Evolutionary conservation across 2,888 invertebrate species (phyloP), one percentile per base, ranked within the genome.

Genomic region (Erebia aethiops): DNA sequence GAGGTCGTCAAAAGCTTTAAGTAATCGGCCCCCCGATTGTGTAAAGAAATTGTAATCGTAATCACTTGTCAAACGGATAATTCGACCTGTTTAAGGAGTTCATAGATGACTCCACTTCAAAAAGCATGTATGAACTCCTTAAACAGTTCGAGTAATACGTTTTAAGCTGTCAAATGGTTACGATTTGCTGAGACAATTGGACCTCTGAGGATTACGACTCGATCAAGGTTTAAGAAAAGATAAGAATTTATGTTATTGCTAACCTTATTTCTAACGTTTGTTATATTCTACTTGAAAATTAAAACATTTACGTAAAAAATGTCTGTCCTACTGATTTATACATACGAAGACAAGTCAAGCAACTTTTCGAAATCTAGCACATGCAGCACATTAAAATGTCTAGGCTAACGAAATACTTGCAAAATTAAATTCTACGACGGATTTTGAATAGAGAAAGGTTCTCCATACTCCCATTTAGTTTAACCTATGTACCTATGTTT

Each of bases 151-250:
- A 21, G 1, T 21, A 21, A 21, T 21, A 21, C 21, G 21, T 21
- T 21, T 21, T 56, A n/a, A n/a, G n/a, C n/a, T n/a, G n/a, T n/a
- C n/a, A n/a, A n/a, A n/a, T n/a, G n/a, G n/a, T n/a, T n/a, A n/a
- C n/a, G n/a, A n/a, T n/a, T n/a, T n/a, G n/a, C n/a, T n/a, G n/a
- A n/a, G n/a, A n/a, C n/a, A n/a, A n/a, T n/a, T n/a, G n/a, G n/a
- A n/a, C n/a, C n/a, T 43, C 13, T 9, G 43, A 56, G 56, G 43
- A 66, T 43, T 18, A 54, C 18, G 52, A 52, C 26, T 51, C 52
- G 63, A 52, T 63, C 51, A 51, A 52, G n/a, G 64, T 52, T 63
- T 52, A 63, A 26, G n/a, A 49, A 49, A 54, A 35, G 16, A 35
- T 35, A 1, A 21, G n/a, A 26, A 35, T 64, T 54, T 54, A 64